Conservation (phyloP, 2,113 vertebrate species). For the Tychaedon coryphoeus region DNA sequence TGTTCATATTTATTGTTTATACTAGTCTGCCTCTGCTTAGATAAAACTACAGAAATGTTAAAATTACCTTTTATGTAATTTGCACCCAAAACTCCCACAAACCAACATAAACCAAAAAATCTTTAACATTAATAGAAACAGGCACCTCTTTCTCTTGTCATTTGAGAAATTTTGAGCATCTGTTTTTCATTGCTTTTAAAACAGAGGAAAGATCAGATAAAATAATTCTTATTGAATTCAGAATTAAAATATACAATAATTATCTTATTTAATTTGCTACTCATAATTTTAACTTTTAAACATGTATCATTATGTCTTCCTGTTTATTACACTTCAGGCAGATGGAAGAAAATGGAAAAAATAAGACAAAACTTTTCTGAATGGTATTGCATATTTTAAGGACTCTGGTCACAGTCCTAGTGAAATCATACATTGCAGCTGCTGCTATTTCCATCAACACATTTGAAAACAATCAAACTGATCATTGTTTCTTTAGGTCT, state of each 20-base stretch:
- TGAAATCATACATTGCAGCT: not conserved
- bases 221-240: not conserved
- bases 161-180: not conserved
- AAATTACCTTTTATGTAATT: not conserved
- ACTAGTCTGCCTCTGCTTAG: not conserved
- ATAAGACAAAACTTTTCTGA: not conserved
- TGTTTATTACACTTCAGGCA: not conserved
- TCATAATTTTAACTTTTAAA: not conserved
- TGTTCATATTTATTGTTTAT: not conserved
- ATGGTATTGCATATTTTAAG: not conserved
- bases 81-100: not conserved
- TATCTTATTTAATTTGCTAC: not conserved
- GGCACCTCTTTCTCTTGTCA: not conserved
- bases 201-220: not conserved
- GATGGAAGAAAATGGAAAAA: not conserved
- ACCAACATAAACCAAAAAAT: not conserved
- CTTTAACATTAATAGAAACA: not conserved
- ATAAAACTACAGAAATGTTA: not conserved
- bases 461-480: not conserved
- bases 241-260: not conserved
- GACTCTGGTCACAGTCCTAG: not conserved
- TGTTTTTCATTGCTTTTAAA: not conserved
- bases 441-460: not conserved
- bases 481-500: not conserved
- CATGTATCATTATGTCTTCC: not conserved